Evolutionary conservation across 2,113 vertebrate genomes (phyloP).

Genomic region (Pungitius pungitius): DNA sequence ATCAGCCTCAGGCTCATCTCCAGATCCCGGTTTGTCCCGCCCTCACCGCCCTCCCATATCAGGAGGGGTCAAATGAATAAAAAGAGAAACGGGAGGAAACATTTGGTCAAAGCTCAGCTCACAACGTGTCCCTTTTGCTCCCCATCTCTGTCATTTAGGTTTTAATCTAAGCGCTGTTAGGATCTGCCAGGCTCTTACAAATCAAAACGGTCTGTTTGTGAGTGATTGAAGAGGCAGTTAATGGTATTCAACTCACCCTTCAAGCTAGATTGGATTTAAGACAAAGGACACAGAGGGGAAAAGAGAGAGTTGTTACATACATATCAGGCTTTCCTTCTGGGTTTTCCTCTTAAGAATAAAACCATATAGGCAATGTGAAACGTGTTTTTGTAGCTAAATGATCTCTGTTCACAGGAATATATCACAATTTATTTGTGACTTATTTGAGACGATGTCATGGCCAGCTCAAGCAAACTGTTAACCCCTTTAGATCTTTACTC

Average conservation of each 20-base stretch:
- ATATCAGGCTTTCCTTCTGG: background rate
- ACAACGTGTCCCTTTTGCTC: conserved; percentile 4
- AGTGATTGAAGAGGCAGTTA: conserved; percentile 25
- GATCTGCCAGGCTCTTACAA: background rate
- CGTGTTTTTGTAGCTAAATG: conserved; percentile 10
- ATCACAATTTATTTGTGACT: conserved; percentile 1
- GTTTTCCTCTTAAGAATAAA: conserved; percentile 4
- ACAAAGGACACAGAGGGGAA: conserved; percentile 7
- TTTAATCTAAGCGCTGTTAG: conserved; percentile 8
- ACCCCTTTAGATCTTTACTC: conserved; percentile 25
- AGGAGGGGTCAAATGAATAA: background rate
- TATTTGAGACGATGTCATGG: conserved; percentile 10
- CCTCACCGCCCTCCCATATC: conserved; percentile 14
- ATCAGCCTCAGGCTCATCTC: conserved; percentile 67
- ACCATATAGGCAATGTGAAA: background rate
- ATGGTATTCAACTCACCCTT: conserved; percentile 12
- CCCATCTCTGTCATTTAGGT: conserved; percentile 3
- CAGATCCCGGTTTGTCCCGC: conserved; percentile 27
- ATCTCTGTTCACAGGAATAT: conserved; percentile 29
- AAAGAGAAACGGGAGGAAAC: background rate
- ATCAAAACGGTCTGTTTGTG: conserved; percentile 10
- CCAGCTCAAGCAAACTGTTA: conserved; percentile 27
- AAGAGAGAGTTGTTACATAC: conserved; percentile 10
- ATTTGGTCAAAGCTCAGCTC: conserved; percentile 2
- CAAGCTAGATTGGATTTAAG: conserved; percentile 16